Percentiles rank a stretch among this genome's conserved stretches.
Evolutionary conservation across 2,888 invertebrate genomes (phyloP).

Genomic region (Dysmachus trigonus): DNA sequence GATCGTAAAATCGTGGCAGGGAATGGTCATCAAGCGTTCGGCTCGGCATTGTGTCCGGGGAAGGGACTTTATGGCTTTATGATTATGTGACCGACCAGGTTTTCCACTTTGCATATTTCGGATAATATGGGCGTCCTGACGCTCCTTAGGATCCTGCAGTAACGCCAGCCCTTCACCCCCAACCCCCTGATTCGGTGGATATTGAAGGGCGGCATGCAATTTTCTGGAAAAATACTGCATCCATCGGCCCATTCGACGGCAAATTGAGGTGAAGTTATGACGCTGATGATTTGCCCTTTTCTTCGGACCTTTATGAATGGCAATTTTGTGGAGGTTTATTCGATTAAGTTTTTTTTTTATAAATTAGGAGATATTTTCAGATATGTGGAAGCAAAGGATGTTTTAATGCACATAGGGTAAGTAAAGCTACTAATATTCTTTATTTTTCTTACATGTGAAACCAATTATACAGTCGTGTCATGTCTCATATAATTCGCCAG

Average conservation of each 20-base stretch:
- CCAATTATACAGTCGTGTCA: no score
- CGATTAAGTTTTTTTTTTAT: not conserved
- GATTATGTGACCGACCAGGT: conserved; percentile 45
- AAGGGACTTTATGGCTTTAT: conserved; percentile 47
- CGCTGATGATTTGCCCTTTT: not conserved
- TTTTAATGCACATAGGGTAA: no score
- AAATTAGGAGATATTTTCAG: not conserved
- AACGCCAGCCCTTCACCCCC: not conserved
- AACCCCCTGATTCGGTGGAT: not conserved
- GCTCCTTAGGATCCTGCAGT: not conserved
- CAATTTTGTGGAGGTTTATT: not conserved
- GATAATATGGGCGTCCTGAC: not conserved
- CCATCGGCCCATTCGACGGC: not conserved
- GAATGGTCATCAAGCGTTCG: conserved; percentile 44
- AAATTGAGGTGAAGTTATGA: not conserved
- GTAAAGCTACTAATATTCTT: no score
- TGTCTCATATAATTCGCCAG: no score
- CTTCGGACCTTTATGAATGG: not conserved
- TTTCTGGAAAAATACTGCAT: not conserved
- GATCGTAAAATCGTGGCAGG: conserved; percentile 42
- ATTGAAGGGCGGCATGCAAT: not conserved
- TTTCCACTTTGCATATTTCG: conserved; percentile 46
- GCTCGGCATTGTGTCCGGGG: not conserved
- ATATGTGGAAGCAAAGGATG: no score
- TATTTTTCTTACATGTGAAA: no score